Evolutionary conservation across 2,113 vertebrate genomes (phyloP).

Genomic region (Jacana jacana): DNA sequence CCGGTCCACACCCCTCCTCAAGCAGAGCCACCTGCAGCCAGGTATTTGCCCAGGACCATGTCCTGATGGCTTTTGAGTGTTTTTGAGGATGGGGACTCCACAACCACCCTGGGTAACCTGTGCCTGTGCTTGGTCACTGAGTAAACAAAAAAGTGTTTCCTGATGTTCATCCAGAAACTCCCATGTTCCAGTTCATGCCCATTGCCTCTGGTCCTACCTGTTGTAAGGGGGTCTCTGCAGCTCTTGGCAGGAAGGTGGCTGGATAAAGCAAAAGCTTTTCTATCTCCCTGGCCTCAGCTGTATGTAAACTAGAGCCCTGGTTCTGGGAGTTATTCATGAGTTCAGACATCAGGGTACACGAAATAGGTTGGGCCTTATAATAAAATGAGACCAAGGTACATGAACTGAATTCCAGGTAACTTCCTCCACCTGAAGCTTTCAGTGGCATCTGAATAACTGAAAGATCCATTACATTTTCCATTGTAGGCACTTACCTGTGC

Average conservation of each 20-base stretch:
- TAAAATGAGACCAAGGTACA: not conserved
- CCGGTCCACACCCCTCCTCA: not conserved
- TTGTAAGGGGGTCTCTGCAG: not conserved
- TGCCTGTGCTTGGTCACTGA: not conserved
- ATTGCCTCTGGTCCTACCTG: not conserved
- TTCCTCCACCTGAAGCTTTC: not conserved
- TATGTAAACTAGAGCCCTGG: not conserved
- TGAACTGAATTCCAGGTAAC: not conserved
- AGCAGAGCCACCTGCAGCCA: not conserved
- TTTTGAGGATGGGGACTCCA: not conserved
- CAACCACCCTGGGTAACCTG: not conserved
- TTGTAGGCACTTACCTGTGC: not conserved
- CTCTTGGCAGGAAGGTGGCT: not conserved
- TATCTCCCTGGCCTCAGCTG: not conserved
- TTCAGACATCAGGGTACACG: not conserved
- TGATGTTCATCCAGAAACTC: not conserved
- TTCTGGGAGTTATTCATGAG: not conserved
- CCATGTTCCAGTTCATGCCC: not conserved
- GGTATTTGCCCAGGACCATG: not conserved
- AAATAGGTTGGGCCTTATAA: not conserved
- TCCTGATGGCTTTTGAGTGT: not conserved
- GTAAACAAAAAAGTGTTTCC: not conserved
- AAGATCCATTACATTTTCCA: fast-evolving
- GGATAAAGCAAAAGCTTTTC: no score
- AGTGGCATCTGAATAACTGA: not conserved